A percentile compares a stretch with the other conserved stretches of the same genome.
Evolutionary conservation across 1,140 invertebrate genomes (phyloP).

Genomic region (Meloidogyne floridensis): DNA sequence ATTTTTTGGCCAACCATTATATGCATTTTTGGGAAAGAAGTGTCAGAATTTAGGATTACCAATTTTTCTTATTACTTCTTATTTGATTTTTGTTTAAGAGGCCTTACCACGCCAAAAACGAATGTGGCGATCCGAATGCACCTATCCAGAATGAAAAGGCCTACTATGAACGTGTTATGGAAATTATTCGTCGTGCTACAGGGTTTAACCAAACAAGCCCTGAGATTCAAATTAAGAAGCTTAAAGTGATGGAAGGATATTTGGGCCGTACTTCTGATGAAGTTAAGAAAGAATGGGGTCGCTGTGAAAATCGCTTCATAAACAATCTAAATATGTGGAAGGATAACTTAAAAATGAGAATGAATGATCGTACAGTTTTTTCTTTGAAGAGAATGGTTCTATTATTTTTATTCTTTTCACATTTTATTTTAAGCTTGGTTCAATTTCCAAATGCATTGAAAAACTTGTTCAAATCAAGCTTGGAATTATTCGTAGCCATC

Average conservation of each 20-base stretch:
- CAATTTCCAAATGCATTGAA: constrained; percentile 2
- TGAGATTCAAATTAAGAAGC: constrained; percentile 21
- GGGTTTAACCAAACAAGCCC: neutral
- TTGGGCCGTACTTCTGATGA: constrained; percentile 19
- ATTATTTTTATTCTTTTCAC: neutral
- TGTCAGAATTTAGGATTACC: too few relatives aligned
- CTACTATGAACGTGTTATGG: constrained; percentile 10
- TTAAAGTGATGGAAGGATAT: constrained; percentile 23
- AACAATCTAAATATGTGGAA: constrained; percentile 25
- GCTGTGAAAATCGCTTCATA: constrained; percentile 20
- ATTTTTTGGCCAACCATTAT: too few relatives aligned
- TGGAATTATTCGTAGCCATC: constrained; percentile 14
- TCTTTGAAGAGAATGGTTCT: constrained; percentile 17
- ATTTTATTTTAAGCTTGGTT: neutral
- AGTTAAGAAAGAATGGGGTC: constrained; percentile 13
- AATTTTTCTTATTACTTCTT: too few relatives aligned
- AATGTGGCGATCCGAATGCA: constrained; percentile 16
- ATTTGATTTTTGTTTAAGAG: neutral
- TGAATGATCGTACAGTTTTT: constrained; percentile 19
- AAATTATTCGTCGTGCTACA: constrained; percentile 10
- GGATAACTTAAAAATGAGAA: constrained; percentile 22
- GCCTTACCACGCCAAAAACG: constrained; percentile 23
- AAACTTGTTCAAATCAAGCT: constrained; percentile 17
- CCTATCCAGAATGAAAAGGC: constrained; percentile 21
- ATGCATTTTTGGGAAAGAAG: too few relatives aligned